Evolutionary conservation across 2,113 vertebrate genomes (phyloP), one percentile per base, ranked within the genome.

Genomic region (Balaeniceps rex): DNA sequence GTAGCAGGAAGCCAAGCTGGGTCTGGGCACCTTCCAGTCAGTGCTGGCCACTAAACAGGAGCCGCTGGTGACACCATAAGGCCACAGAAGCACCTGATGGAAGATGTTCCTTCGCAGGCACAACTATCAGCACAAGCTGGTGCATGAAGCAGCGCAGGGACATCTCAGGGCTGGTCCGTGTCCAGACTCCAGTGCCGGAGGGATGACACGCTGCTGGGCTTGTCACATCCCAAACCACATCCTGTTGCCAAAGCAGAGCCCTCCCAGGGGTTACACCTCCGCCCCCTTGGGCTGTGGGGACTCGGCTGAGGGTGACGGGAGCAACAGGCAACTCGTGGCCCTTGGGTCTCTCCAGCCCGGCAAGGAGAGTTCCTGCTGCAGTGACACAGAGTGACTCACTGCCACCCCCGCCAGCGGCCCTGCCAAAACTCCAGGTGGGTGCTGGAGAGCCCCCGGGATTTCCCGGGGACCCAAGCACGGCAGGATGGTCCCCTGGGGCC

Each of bases 141-240:
- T 29, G 52, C 40, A 2, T 0, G 29, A 12, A 66, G 54, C 58
- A 25, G n/a, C 42, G 2, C 15, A 0, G 65, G 82, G 44, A 60
- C 61, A 38, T 34, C 74, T n/a, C 47, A 1, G 70, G 61, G 61
- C 70, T 71, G 65, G 16, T 6, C 2, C 6, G 0, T 0, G 8
- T 44, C 78, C 79, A 23, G 33, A 6, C 63, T 38, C 28, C 3
- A 1, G 2, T 8, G 68, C 46, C 0, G 6, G 23, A 33, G 61
- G 46, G 88, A 26, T 60, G 83, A 66, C 82, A 84, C 7, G 4
- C 86, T n/a, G 76, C 91, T 29, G 46, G 52, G 51, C 64, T 78
- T 60, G 60, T 88, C 83, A 40, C 81, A 87, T 95, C 91, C 95
- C 89, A 82, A 87, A 84, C 87, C 89, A 82, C 91, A 93, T 89